Percentiles rank a stretch among this genome's conserved stretches.
Evolutionary conservation across 2,888 invertebrate species (phyloP).

Genomic region (Drepana falcataria): DNA sequence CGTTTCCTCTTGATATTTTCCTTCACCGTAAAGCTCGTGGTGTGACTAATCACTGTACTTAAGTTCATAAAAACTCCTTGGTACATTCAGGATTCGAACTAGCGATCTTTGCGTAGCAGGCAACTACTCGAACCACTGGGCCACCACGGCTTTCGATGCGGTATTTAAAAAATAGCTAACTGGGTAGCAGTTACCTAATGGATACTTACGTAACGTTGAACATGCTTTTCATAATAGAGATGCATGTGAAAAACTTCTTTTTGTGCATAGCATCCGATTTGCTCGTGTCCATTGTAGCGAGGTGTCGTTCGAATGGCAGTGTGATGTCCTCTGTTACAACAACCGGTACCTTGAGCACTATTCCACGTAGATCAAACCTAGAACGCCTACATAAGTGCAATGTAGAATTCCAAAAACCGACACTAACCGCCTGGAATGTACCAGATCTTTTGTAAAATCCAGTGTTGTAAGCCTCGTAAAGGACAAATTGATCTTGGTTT

Average conservation of each 20-base stretch:
- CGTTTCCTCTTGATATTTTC: too few relatives aligned
- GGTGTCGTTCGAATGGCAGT: conserved; percentile 69
- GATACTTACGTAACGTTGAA: conserved; percentile 81
- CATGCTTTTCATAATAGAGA: conserved; percentile 78
- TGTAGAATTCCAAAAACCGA: conserved; percentile 66
- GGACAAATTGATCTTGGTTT: conserved; percentile 23
- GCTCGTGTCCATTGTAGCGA: conserved; percentile 65
- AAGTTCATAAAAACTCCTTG: too few relatives aligned
- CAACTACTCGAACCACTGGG: too few relatives aligned
- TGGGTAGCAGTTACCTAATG: not conserved
- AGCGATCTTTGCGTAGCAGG: too few relatives aligned
- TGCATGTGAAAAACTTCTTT: conserved; percentile 79
- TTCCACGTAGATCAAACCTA: conserved; percentile 75
- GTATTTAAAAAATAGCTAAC: too few relatives aligned
- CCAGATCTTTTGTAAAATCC: conserved; percentile 73
- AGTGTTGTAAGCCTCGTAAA: conserved; percentile 76
- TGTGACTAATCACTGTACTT: too few relatives aligned
- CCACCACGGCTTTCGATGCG: too few relatives aligned
- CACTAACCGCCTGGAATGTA: conserved; percentile 53
- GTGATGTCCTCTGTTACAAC: conserved; percentile 60
- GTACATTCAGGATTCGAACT: too few relatives aligned
- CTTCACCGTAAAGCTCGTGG: too few relatives aligned
- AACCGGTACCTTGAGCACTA: conserved; percentile 73
- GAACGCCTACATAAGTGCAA: conserved; percentile 46
- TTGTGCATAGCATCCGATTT: conserved; percentile 81